Evolutionary conservation across 2,113 vertebrate species (phyloP), one percentile per base, ranked within the genome.

Genomic region (Chloroceryle aenea): DNA sequence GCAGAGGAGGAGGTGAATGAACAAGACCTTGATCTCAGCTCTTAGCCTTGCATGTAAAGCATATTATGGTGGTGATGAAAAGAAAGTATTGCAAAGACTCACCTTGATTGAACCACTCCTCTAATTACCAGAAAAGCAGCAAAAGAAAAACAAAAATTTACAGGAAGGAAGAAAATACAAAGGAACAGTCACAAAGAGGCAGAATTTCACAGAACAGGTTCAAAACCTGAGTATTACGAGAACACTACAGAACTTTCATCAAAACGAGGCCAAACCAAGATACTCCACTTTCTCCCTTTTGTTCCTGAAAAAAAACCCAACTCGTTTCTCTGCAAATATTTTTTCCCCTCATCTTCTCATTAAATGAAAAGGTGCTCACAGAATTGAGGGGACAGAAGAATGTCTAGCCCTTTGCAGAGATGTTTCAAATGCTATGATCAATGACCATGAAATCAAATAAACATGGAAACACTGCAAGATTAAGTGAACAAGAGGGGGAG

Each of bases 21-120:
- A 66, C 68, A n/a, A 79, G 85, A 80, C 68, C 56, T 48, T 26
- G 43, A 73, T 50, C 64, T 83, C 92, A 94, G 92, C 61, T 81
- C 83, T 73, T 14, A 71, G 87, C 75, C 50, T 93, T 67, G 81
- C 66, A 82, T 29, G 48, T 25, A 61, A 92, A 95, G 82, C 82
- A 20, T 16, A 78, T 76, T n/a, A 96, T 86, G 94, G 68, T 0
- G 68, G 95, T 80, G 92, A 85, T 25, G 93, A 77, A 94, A 96
- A 93, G 61, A 95, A 94, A 95, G 72, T 79, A 95, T 88, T 90
- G 91, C 87, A 96, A 89, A 72, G 95, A 99, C 99, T 99, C 98
- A 99, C 99, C 99, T 99, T 99, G 99, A 98, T 99, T 99, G 99
- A 99, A 99, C 99, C 99, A 99, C 97, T 99, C 99, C 99, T 99